Percentiles rank a stretch among this genome's conserved stretches.
These are phyloP conservation scores for Eulemur coronatus DNA, from an alignment of 2,797 vertebrate species.

Conservation along the genomic window DNA sequence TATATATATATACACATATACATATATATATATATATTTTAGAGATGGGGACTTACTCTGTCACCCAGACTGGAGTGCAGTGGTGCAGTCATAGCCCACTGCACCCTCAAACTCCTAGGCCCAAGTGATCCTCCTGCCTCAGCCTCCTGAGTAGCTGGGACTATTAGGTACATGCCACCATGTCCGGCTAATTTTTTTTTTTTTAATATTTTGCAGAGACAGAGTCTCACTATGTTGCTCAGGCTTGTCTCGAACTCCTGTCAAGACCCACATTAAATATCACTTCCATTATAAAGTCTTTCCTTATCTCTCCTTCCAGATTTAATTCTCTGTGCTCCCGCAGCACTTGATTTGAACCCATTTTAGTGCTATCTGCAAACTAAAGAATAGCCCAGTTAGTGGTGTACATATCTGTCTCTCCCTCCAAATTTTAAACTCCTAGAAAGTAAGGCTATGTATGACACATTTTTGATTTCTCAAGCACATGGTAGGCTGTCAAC, in stretches of 20 bases:
- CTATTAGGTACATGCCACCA: neutral
- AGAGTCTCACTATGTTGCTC: neutral
- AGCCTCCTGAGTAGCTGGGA: neutral
- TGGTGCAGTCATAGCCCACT: neutral
- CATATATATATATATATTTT: too few relatives aligned
- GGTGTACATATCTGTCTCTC: neutral
- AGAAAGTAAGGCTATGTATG: neutral
- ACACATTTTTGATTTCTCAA: conserved; percentile 7
- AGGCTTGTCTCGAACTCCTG: neutral
- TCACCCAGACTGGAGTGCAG: neutral
- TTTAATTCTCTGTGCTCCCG: neutral
- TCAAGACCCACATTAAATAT: neutral
- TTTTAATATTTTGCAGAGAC: neutral
- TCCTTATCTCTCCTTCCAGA: neutral
- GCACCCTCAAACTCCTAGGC: neutral
- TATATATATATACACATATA: too few relatives aligned
- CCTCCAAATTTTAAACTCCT: neutral
- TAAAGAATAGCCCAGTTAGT: neutral
- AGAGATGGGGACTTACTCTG: neutral
- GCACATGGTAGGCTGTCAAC: neutral
- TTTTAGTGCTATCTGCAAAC: neutral
- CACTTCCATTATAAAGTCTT: neutral
- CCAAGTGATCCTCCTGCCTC: neutral
- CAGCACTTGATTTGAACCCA: neutral
- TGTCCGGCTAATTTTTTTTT: neutral